Conservation (phyloP, 2,888 invertebrate species). For the Cinara cedri region DNA sequence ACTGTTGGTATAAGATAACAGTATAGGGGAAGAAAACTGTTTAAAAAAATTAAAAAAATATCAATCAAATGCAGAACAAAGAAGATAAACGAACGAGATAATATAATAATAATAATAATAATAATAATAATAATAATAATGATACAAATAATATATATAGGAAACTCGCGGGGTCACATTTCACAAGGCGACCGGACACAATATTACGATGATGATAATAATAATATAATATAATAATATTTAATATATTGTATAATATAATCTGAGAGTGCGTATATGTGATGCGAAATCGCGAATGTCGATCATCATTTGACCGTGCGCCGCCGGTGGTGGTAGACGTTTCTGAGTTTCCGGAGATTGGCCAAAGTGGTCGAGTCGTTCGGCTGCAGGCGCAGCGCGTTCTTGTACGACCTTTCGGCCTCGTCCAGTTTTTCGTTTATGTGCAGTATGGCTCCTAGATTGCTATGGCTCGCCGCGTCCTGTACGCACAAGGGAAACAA, state of each 20-base stretch:
- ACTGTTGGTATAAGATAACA: no score
- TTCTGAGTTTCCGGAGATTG: conserved; percentile 77
- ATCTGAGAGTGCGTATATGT: background rate
- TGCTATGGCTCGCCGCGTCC: conserved; percentile 90
- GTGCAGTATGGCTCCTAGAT: conserved; percentile 93
- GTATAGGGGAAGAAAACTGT: no score
- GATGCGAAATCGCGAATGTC: background rate
- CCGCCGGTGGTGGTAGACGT: conserved; percentile 21
- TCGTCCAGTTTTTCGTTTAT: conserved; percentile 87
- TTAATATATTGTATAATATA: no score
- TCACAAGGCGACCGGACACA: background rate
- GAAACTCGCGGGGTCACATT: background rate
- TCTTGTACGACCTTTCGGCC: conserved; percentile 84
- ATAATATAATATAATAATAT: background rate
- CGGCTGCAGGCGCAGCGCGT: conserved; percentile 84
- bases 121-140: background rate
- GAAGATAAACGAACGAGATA: background rate
- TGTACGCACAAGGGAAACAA: conserved; percentile 62
- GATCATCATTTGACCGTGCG: conserved; percentile 35
- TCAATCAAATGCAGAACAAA: no score
- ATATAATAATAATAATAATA: background rate
- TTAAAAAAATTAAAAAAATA: no score
- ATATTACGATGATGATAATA: background rate
- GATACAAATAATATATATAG: background rate
- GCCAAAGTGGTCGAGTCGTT: conserved; percentile 85